Base-by-base conservation (phyloP, 2,797 vertebrate genomes). In the Ctenochaetus hawaiiensis region DNA sequence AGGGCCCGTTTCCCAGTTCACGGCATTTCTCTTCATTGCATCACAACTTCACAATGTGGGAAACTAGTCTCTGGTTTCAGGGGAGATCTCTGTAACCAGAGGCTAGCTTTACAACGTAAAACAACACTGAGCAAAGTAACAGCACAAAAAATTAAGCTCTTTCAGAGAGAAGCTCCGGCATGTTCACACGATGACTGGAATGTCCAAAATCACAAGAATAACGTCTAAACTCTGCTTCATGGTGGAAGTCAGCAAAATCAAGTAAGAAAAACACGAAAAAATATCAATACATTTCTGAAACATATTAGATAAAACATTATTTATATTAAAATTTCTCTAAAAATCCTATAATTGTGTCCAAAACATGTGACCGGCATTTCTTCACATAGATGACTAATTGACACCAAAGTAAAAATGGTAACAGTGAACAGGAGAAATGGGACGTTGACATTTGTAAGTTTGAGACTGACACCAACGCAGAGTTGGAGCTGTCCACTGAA, bases 311-410 rank as follows among this genome's bases (percentile, higher is more conserved):
- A 84, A 89, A 92, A 91, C 74, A 83, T 82, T 89, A 90, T 91
- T 92, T 87, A 91, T 92, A 91, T 85, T 81, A 93, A 81, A 87
- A 87, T 85, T 79, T 77, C 70, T 91, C 68, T 72, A 82, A 65
- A 81, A 84, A 83, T 69, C 64, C 64, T 71, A 66, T 56, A 65
- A 64, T 69, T 65, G 48, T 68, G 65, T 77, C 81, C 48, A 64
- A 68, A 88, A 84, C 43, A 22, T 41, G 58, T 82, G 66, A 86
- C 82, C 72, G 81, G 80, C 69, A 75, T 84, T 68, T 78, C 64
- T 70, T 52, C 45, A 30, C 41, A 72, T 43, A 39, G 80, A 67
- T 70, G 75, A 61, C 43, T 26, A 74, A 47, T 48, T 71, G 70
- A 80, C 84, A 72, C 61, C 57, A 64, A 67, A 83, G 90, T 71